A percentile compares a stretch with the other conserved stretches of the same genome.
These are phyloP conservation scores for Dicentrarchus labrax DNA, from an alignment of 2,113 vertebrate genomes.

Conservation along the genomic window DNA sequence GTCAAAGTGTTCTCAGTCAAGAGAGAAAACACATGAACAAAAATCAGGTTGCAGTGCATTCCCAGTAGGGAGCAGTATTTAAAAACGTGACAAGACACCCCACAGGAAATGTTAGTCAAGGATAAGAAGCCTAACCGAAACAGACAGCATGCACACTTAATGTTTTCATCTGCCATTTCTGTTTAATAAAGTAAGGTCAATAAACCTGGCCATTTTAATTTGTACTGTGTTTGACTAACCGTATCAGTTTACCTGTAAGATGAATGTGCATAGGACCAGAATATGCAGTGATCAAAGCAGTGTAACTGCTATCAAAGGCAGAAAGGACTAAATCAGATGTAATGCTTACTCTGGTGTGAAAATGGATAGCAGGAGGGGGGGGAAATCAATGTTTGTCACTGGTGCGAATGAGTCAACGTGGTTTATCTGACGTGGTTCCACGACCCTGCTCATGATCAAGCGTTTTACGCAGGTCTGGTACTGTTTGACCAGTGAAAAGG, in stretches of 20 bases:
- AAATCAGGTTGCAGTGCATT: conserved; percentile 15
- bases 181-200: conserved; percentile 16
- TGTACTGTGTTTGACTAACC: conserved; percentile 4
- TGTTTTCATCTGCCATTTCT: conserved; percentile 26
- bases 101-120: conserved; percentile 23
- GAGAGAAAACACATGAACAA: conserved; percentile 14
- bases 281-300: neutral
- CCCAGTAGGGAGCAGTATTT: conserved; percentile 14
- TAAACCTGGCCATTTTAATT: conserved; percentile 1
- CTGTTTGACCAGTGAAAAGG: neutral
- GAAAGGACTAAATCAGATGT: neutral
- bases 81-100: conserved; percentile 32
- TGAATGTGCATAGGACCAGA: neutral
- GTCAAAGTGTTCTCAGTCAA: neutral
- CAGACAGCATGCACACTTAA: conserved; percentile 24
- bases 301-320: neutral
- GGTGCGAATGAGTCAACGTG: conserved; percentile 29
- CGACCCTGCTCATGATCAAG: neutral
- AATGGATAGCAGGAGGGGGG: neutral
- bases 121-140: conserved; percentile 14
- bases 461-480: neutral
- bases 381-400: neutral
- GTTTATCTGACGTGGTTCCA: neutral
- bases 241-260: conserved; percentile 12
- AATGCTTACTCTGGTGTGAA: neutral